A percentile compares a stretch with the other conserved stretches of the same genome.
These are phyloP conservation scores for Sinocyclocheilus grahami DNA, from an alignment of 2,113 vertebrate species.

Conservation along the genomic window DNA sequence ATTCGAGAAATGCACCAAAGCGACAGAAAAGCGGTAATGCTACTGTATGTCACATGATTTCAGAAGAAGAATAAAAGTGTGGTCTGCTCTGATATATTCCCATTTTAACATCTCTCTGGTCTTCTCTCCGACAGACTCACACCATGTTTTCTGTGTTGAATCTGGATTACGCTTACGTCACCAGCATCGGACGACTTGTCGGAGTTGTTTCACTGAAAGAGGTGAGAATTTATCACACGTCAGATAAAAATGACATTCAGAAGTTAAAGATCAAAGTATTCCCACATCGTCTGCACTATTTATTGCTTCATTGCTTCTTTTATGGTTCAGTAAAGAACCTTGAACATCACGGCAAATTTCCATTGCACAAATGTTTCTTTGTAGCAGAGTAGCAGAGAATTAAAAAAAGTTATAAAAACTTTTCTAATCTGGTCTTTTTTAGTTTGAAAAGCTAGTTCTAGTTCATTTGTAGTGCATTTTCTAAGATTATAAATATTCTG, in stretches of 20 bases:
- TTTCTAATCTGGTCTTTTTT: too few relatives aligned
- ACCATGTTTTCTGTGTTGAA: slow-evolving; percentile 39
- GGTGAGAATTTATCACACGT: slow-evolving; percentile 4
- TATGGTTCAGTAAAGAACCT: not conserved
- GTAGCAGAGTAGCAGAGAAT: too few relatives aligned
- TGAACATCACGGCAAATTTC: not conserved
- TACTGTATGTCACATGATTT: not conserved
- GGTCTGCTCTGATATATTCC: not conserved
- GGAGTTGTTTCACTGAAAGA: slow-evolving; percentile 46
- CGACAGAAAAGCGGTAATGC: not conserved
- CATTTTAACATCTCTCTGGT: not conserved
- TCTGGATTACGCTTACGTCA: slow-evolving; percentile 44
- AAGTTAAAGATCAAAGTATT: not conserved
- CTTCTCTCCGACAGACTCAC: slow-evolving; percentile 25
- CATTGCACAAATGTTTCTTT: too few relatives aligned
- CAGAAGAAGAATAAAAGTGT: not conserved
- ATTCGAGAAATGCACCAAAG: too few relatives aligned
- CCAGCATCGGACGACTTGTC: slow-evolving; percentile 32
- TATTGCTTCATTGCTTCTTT: not conserved
- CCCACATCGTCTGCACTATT: not conserved
- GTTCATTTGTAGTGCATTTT: too few relatives aligned
- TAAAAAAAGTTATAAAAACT: too few relatives aligned
- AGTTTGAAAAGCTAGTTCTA: too few relatives aligned
- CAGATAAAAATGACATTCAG: not conserved
- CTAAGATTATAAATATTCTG: too few relatives aligned